phyloP scores from a whole-genome alignment of 2,797 vertebrate species.

The Arremon aurantiirostris region DNA sequence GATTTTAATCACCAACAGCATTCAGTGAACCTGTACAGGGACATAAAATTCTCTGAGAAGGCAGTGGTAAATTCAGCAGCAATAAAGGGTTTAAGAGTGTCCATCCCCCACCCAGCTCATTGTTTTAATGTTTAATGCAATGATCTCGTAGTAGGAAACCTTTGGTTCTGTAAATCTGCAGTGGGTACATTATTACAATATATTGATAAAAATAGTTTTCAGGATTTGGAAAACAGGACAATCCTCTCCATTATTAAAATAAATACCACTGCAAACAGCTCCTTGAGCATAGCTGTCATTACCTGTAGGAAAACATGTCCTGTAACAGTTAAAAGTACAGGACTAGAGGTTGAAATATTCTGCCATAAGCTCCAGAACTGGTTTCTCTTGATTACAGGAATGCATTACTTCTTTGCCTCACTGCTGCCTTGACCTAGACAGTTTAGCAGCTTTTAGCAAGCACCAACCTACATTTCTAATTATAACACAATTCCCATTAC shows the following conservation, averaged over 20 bases:
- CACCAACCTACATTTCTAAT: background rate
- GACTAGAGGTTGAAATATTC: background rate
- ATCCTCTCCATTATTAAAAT: background rate
- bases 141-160: background rate
- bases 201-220: background rate
- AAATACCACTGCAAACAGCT: background rate
- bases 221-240: background rate
- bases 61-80: background rate
- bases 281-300: background rate
- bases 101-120: background rate
- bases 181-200: background rate
- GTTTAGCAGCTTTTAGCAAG: background rate
- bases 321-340: background rate
- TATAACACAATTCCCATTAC: background rate
- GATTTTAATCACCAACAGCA: background rate
- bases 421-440: background rate
- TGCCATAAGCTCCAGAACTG: background rate
- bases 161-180: background rate
- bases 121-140: background rate
- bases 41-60: background rate
- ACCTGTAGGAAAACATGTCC: background rate
- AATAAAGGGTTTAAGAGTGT: background rate
- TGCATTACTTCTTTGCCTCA: background rate
- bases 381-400: conserved; percentile 2
- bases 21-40: background rate